Conservation (phyloP, 1,140 invertebrate species). For the Nilaparvata lugens region DNA sequence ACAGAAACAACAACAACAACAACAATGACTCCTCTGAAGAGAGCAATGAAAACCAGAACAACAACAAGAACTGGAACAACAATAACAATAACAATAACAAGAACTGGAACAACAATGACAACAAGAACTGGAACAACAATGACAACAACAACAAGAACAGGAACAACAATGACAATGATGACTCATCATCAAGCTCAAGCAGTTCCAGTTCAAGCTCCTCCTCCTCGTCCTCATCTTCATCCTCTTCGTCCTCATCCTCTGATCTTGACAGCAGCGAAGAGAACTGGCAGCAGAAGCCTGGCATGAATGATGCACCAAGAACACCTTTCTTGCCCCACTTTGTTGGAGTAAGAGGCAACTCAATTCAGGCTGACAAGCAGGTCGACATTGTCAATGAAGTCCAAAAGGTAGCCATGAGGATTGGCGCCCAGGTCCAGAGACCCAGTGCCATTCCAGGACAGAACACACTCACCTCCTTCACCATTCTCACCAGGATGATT, state of each 20-base stretch:
- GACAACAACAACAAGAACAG: slow-evolving; percentile 13
- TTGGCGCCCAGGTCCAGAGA: slow-evolving; percentile 45
- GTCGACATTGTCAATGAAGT: slow-evolving; percentile 34
- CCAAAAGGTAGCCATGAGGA: slow-evolving; percentile 42
- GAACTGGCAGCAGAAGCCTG: slow-evolving; percentile 36
- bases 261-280: slow-evolving; percentile 28
- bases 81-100: slow-evolving; percentile 5
- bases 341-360: slow-evolving; percentile 41
- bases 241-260: neutral
- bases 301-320: slow-evolving; percentile 36
- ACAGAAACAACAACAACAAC: too few species aligned
- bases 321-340: slow-evolving; percentile 41
- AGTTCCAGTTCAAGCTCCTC: slow-evolving; percentile 22
- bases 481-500: slow-evolving; percentile 44
- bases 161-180: slow-evolving; percentile 14
- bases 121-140: slow-evolving; percentile 25
- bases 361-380: slow-evolving; percentile 32
- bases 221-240: slow-evolving; percentile 19
- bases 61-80: too few species aligned
- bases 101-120: neutral
- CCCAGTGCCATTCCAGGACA: slow-evolving; percentile 43
- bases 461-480: slow-evolving; percentile 49
- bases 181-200: slow-evolving; percentile 10
- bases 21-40: too few species aligned
- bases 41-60: too few species aligned